Evolutionary conservation across 1,140 invertebrate genomes (phyloP).

Genomic region (Bemisia tabaci): DNA sequence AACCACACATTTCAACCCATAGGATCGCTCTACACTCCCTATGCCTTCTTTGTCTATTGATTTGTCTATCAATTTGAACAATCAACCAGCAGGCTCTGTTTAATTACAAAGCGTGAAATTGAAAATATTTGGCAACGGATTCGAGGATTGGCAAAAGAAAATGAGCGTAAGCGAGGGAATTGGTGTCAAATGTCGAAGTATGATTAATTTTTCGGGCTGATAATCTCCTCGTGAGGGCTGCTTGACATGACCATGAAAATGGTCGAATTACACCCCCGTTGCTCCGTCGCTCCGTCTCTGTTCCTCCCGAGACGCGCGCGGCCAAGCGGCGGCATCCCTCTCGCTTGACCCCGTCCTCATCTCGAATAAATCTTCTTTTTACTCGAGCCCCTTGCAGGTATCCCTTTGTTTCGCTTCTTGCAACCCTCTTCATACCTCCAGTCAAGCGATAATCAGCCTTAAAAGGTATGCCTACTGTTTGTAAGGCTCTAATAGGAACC

Average conservation of each 20-base stretch:
- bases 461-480: not conserved
- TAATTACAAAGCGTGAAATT: no score
- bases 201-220: not conserved
- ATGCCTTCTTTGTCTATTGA: no score
- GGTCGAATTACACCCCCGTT: not conserved
- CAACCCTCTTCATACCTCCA: not conserved
- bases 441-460: not conserved
- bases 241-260: not conserved
- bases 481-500: not conserved
- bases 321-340: no score
- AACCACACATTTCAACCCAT: no score
- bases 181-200: not conserved
- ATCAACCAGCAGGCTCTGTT: no score
- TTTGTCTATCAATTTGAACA: no score
- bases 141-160: no score
- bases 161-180: no score
- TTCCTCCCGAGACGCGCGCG: no score
- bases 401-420: not conserved
- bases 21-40: no score
- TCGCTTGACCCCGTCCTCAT: not conserved
- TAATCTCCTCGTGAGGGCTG: not conserved
- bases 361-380: not conserved
- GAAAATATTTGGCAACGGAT: no score
- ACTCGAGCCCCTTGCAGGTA: not conserved
- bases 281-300: not conserved